Evolutionary conservation across 2,113 vertebrate species (phyloP).

Genomic region (Amphiprion ocellaris): DNA sequence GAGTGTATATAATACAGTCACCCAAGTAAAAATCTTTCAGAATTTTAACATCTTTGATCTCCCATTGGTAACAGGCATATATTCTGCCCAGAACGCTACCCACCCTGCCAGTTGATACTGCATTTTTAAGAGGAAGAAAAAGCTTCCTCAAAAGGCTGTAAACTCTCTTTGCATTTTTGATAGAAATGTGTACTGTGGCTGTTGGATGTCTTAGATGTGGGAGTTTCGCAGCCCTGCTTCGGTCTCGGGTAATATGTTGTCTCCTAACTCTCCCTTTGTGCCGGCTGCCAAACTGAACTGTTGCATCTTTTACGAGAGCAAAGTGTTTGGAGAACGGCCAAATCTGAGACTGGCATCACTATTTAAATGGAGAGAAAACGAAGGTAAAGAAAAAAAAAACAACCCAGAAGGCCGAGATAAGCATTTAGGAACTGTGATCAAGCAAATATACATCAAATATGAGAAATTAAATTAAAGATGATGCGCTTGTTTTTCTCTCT

Average conservation of each 20-base stretch:
- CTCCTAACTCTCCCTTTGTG: conserved; percentile 40
- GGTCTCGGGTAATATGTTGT: conserved; percentile 40
- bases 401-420: not conserved
- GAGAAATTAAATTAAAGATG: not conserved
- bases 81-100: conserved; percentile 23
- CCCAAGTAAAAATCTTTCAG: not conserved
- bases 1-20: not conserved
- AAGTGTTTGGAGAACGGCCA: conserved; percentile 57
- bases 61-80: conserved; percentile 4
- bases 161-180: conserved; percentile 59
- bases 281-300: conserved; percentile 57
- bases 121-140: not conserved
- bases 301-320: conserved; percentile 64
- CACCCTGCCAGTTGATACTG: conserved; percentile 35
- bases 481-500: not conserved
- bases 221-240: conserved; percentile 42
- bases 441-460: not conserved
- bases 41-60: conserved; percentile 40
- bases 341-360: conserved; percentile 15
- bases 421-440: not conserved
- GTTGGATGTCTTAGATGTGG: conserved; percentile 45
- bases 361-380: conserved; percentile 23
- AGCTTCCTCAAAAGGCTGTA: conserved; percentile 24
- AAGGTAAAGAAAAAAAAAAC: conserved; percentile 33
- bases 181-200: conserved; percentile 55